phyloP scores from a whole-genome alignment of 2,888 invertebrate genomes.

The Pycnomerus fuliginosus region DNA sequence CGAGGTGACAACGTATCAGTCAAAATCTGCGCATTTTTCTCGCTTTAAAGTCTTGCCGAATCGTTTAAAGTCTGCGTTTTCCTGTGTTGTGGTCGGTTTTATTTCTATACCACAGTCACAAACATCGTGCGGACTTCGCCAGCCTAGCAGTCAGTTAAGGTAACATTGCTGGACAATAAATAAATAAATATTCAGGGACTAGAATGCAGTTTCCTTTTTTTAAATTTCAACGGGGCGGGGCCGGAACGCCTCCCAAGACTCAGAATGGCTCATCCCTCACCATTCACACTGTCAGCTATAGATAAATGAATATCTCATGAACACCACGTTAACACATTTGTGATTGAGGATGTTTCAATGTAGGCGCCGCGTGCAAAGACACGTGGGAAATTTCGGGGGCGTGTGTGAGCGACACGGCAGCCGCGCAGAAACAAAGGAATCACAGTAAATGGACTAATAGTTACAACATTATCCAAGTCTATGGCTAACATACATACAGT shows the following conservation, averaged over 20 bases:
- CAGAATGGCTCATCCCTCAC: constrained; percentile 24
- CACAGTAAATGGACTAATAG: constrained; percentile 53
- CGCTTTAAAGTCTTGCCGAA: too few relatives aligned
- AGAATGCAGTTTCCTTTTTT: constrained; percentile 20
- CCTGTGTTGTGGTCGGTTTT: too few relatives aligned
- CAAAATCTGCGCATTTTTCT: too few relatives aligned
- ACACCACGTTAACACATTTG: constrained; percentile 54
- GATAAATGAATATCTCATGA: constrained; percentile 50
- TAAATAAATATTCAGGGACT: constrained; percentile 15
- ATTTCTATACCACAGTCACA: too few relatives aligned
- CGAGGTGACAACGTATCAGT: too few relatives aligned
- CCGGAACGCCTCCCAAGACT: constrained; percentile 19
- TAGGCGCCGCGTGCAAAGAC: constrained; percentile 1
- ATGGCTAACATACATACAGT: constrained; percentile 51
- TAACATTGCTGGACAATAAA: constrained; percentile 18
- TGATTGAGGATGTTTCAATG: constrained; percentile 42
- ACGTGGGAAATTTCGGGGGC: not conserved
- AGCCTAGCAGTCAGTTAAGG: constrained; percentile 22
- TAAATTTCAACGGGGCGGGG: constrained; percentile 16
- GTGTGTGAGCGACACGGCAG: not conserved
- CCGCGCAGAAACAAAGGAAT: constrained; percentile 36
- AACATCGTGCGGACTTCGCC: too few relatives aligned
- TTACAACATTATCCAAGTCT: constrained; percentile 48
- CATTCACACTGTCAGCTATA: constrained; percentile 44
- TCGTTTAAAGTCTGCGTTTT: too few relatives aligned